Evolutionary conservation across 2,888 invertebrate genomes (phyloP).

Genomic region (Cephus spinipes): DNA sequence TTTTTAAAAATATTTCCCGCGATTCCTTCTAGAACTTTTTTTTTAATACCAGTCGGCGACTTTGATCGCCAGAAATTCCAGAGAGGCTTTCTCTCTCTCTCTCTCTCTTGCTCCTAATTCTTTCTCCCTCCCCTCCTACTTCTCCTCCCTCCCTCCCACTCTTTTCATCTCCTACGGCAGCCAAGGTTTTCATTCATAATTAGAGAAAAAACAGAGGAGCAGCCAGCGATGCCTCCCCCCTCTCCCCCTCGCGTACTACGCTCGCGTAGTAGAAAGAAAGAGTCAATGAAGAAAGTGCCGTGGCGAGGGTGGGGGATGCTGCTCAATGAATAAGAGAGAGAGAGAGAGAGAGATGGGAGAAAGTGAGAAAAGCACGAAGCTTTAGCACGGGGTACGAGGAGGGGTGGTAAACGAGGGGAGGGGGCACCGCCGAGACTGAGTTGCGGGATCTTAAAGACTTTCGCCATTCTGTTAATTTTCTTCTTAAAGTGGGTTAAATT

Average conservation of each 20-base stretch:
- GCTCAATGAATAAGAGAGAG: slow-evolving; percentile 64
- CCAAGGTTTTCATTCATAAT: slow-evolving; percentile 64
- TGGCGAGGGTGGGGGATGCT: slow-evolving; percentile 38
- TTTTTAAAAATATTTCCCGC: not conserved
- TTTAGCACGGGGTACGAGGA: slow-evolving; percentile 21
- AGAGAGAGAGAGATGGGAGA: slow-evolving; percentile 32
- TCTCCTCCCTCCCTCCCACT: slow-evolving; percentile 17
- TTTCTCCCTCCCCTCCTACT: slow-evolving; percentile 17
- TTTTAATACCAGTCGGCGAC: not conserved
- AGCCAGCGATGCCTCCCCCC: slow-evolving; percentile 18
- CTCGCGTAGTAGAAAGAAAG: slow-evolving; percentile 66
- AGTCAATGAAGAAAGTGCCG: slow-evolving; percentile 66
- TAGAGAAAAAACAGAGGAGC: slow-evolving; percentile 63
- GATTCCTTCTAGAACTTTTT: no score
- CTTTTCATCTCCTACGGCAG: not conserved
- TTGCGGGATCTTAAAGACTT: slow-evolving; percentile 63
- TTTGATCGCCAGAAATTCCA: slow-evolving; percentile 10
- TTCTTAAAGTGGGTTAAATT: slow-evolving; percentile 64
- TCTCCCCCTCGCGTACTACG: slow-evolving; percentile 45
- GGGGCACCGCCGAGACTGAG: slow-evolving; percentile 33
- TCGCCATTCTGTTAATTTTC: slow-evolving; percentile 64
- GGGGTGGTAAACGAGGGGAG: slow-evolving; percentile 29
- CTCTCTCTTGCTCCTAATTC: slow-evolving; percentile 5
- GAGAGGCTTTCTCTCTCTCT: slow-evolving; percentile 20
- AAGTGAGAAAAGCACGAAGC: slow-evolving; percentile 18